These are phyloP conservation scores for Poeciliopsis gracilis DNA, from an alignment of 2,797 vertebrate genomes.

Conservation along the genomic window DNA sequence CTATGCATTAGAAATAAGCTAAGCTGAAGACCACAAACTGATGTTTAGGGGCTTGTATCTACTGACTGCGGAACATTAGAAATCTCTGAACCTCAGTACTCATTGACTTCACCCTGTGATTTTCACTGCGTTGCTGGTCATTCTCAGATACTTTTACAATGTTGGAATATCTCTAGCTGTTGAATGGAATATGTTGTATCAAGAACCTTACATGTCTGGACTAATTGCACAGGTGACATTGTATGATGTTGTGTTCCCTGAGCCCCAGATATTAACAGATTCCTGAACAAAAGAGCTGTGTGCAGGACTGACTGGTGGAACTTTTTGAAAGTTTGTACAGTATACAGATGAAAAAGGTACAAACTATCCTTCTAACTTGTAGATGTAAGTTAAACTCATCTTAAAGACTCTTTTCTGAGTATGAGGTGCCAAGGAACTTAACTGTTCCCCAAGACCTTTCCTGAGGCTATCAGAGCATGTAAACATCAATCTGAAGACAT, in stretches of 20 bases:
- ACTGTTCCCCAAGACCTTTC: slow-evolving; percentile 55
- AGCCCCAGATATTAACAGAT: not conserved
- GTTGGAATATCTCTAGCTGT: not conserved
- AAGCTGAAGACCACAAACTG: not conserved
- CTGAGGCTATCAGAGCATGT: slow-evolving; percentile 61
- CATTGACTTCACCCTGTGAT: not conserved
- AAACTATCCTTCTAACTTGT: not conserved
- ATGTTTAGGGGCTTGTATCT: not conserved
- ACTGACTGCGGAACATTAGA: not conserved
- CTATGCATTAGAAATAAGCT: not conserved
- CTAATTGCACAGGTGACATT: not conserved
- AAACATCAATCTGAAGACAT: slow-evolving; percentile 68
- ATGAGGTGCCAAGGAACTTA: slow-evolving; percentile 54
- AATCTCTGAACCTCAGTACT: not conserved
- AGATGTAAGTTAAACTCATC: slow-evolving; percentile 46
- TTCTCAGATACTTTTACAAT: not conserved
- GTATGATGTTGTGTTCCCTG: not conserved
- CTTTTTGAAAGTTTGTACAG: slow-evolving; percentile 16
- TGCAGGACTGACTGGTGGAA: not conserved
- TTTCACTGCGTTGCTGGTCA: not conserved
- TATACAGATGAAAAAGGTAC: slow-evolving; percentile 17
- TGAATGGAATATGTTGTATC: not conserved
- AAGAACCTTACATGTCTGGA: not conserved
- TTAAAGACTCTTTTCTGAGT: slow-evolving; percentile 36
- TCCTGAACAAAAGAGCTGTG: not conserved